Evolutionary conservation across 1,140 invertebrate species (phyloP), one percentile per base, ranked within the genome.

Genomic region (Euura saliciscinereae): DNA sequence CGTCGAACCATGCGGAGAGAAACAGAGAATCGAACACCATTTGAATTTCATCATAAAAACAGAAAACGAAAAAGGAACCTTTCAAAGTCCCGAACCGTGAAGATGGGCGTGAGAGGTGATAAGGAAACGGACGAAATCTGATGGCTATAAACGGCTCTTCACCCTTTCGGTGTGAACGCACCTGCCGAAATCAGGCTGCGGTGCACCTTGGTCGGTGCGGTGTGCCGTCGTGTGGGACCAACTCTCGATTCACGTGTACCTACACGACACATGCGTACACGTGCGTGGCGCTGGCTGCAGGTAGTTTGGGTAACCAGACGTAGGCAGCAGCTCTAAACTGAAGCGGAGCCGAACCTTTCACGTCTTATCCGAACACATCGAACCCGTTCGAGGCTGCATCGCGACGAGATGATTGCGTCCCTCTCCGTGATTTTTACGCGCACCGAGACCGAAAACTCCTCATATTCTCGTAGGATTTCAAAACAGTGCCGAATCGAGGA

Each of bases 301-400:
- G 8, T 59, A 59, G 13, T n/a, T 59, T 6, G 51, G 13, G 13
- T 59, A 8, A 28, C 28, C 28, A 28, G 28, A 28, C 28, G 28
- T 28, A 28, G 28, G 28, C 28, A 28, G 28, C 28, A 28, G 28
- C 28, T 28, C 28, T 28, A 1, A 28, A 28, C 28, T 28, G 28
- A n/a, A n/a, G 51, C 51, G 8, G 51, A 59, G 51, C 8, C 51
- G 51, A 51, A 6, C 51, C 51, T 59, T 59, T 59, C 51, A 59
- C 51, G 51, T 59, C 51, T 59, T 59, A 59, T 59, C 51, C 1
- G 51, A 59, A 59, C 51, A 59, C 51, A 59, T 59, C 51, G 13
- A 59, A 59, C 51, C 51, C 51, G 51, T 59, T 59, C 51, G 51
- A 59, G 51, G 51, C 51, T 59, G 8, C 10, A 59, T n/a, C 51